phyloP scores from a whole-genome alignment of 2,797 vertebrate genomes.

The Hemitrygon akajei region DNA sequence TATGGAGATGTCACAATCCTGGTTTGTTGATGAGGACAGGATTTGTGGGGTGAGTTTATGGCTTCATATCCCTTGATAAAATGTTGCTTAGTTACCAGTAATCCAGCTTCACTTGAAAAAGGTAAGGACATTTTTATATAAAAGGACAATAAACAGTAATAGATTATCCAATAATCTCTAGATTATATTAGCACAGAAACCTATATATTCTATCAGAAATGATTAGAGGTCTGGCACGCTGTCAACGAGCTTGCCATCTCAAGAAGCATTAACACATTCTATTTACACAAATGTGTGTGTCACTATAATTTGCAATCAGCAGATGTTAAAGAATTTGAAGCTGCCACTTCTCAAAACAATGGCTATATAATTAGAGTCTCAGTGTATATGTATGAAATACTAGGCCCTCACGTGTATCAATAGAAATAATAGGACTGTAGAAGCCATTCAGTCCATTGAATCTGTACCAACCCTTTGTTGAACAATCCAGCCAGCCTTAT shows the following conservation, averaged over 20 bases:
- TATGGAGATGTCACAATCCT: neutral
- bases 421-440: no score
- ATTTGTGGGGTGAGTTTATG: neutral
- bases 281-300: neutral
- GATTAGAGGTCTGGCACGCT: neutral
- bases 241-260: neutral
- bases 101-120: neutral
- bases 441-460: no score
- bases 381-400: neutral
- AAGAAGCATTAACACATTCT: slow-evolving; percentile 8
- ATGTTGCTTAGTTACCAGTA: neutral
- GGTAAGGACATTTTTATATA: neutral
- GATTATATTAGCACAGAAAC: neutral
- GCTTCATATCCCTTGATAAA: neutral
- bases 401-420: no score
- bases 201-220: neutral
- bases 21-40: neutral
- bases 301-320: neutral
- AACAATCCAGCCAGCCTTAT: no score
- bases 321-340: slow-evolving; percentile 20
- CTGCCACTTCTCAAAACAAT: neutral
- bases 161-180: neutral
- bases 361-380: no score
- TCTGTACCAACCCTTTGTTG: no score
- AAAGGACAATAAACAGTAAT: no score